Evolutionary conservation across 2,113 vertebrate genomes (phyloP).

Genomic region (Tragelaphus buxtoni): DNA sequence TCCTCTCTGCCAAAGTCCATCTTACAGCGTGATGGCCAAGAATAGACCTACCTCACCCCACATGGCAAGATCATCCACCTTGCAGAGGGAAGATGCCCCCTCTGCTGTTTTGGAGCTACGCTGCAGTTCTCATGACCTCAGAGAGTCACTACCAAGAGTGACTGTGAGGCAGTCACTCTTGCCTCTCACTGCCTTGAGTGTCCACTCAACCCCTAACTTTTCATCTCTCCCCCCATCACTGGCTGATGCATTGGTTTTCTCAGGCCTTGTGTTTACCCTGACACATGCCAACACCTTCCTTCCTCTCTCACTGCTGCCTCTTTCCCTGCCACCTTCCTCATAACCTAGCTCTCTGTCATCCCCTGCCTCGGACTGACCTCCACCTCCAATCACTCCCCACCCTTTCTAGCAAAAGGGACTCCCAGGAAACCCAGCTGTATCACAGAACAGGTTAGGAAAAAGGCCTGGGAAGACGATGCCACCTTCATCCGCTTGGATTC

Average conservation of each 20-base stretch:
- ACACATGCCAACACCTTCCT: not conserved
- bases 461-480: constrained; percentile 87
- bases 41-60: not conserved
- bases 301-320: not conserved
- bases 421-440: constrained; percentile 82
- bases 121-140: not conserved
- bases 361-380: constrained; percentile 75
- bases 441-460: constrained; percentile 86
- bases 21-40: not conserved
- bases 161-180: not conserved
- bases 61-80: not conserved
- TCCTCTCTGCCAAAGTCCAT: not conserved
- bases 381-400: not conserved
- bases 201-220: not conserved
- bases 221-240: not conserved
- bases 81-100: not conserved
- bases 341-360: constrained; percentile 31
- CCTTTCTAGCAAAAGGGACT: constrained; percentile 61
- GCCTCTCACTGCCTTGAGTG: not conserved
- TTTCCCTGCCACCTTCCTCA: constrained; percentile 11
- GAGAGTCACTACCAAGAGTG: not conserved
- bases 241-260: not conserved
- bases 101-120: not conserved
- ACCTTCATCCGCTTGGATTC: constrained; percentile 99
- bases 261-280: not conserved